Evolutionary conservation across 2,797 vertebrate species (phyloP), one percentile per base, ranked within the genome.

Genomic region (Aselliscus stoliczkanus): DNA sequence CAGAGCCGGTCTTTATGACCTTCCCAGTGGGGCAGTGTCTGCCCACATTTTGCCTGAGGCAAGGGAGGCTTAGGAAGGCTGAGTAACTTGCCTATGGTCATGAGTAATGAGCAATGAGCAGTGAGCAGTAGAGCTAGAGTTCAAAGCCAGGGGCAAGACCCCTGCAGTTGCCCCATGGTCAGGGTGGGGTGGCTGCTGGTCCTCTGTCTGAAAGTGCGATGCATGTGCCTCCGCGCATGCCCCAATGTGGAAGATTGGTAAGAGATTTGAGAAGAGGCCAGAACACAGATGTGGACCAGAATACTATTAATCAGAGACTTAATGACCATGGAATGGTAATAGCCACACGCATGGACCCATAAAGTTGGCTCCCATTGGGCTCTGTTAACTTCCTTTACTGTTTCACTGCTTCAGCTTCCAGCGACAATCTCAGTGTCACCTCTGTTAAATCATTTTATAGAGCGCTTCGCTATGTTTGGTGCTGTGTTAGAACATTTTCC

Each of bases 311-410:
- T n/a, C n/a, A 10, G 42, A 62, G 67, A 7, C 21, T 18, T 4
- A 5, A 0, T 2, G 29, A 18, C n/a, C 47, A 2, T 2, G 1
- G 34, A 58, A 1, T 1, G n/a, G 6, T 31, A 1, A 27, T 23
- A 60, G 80, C 73, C 12, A 21, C 52, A 5, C 0, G 1, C 58
- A 12, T 1, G 0, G 11, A 65, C 5, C 12, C 67, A 1, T 13
- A 0, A 34, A 31, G 44, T 9, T 1, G 34, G 34, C 1, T 0
- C 81, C 34, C 75, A 21, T 0, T 4, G 62, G 62, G 11, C 64
- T 75, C 31, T 10, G 1, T 18, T 47, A 34, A 9, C 31, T 9
- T 25, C 39, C 69, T 83, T 31, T 50, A 76, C 88, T 7, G 7
- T 50, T 12, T 13, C 20, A 13, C n/a, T 29, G 25, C 23, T 12